A percentile compares a stretch with the other conserved stretches of the same genome.
Evolutionary conservation across 2,797 vertebrate genomes (phyloP).

Genomic region (Peromyscus eremicus): DNA sequence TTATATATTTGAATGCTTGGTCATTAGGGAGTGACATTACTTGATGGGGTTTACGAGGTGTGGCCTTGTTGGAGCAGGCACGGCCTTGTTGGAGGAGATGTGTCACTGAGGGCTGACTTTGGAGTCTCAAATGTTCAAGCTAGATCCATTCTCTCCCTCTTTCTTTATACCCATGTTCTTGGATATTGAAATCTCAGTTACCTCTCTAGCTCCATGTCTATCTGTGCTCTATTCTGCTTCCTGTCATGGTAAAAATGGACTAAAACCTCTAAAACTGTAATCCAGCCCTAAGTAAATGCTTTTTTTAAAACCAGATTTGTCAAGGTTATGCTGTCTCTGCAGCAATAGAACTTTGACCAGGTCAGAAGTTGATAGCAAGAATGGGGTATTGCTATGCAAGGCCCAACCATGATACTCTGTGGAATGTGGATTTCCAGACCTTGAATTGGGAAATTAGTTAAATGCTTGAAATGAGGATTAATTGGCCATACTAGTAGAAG

Average conservation of each 20-base stretch:
- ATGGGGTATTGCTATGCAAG: fast-evolving
- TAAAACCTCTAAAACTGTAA: neutral
- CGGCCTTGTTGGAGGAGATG: too few species aligned
- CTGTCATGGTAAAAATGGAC: neutral
- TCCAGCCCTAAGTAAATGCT: neutral
- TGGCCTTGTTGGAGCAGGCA: neutral
- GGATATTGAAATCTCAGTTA: neutral
- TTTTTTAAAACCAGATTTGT: neutral
- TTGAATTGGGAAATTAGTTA: neutral
- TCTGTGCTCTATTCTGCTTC: neutral
- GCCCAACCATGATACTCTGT: neutral
- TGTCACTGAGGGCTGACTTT: neutral
- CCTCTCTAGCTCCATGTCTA: too few species aligned
- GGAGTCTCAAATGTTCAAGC: neutral
- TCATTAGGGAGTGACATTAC: neutral
- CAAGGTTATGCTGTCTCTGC: neutral
- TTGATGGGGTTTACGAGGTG: neutral
- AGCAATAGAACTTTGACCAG: neutral
- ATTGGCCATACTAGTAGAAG: too few species aligned
- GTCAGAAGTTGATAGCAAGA: neutral
- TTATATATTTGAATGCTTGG: neutral
- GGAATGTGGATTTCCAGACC: too few species aligned
- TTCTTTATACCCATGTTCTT: too few species aligned
- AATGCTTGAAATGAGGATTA: neutral
- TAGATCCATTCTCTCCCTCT: neutral